These are phyloP conservation scores for Phaedon cochleariae DNA, from an alignment of 2,888 invertebrate species.

Conservation along the genomic window DNA sequence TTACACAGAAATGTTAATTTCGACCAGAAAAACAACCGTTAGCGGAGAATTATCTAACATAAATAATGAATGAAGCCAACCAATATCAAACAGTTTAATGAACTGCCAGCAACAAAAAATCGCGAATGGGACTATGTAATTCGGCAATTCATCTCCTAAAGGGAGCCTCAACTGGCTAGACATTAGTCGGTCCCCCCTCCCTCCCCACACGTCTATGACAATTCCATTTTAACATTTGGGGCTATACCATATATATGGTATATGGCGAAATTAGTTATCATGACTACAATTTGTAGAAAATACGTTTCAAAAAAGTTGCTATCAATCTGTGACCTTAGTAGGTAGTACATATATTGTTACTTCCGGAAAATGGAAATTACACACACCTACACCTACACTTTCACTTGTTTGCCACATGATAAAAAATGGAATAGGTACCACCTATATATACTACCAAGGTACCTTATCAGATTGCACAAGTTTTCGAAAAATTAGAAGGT, in stretches of 20 bases:
- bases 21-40: constrained; percentile 26
- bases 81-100: constrained; percentile 53
- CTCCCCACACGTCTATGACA: constrained; percentile 54
- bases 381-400: too few relatives aligned
- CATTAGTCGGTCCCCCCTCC: constrained; percentile 45
- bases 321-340: too few relatives aligned
- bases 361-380: too few relatives aligned
- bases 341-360: too few relatives aligned
- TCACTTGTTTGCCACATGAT: too few relatives aligned
- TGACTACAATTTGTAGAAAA: too few relatives aligned
- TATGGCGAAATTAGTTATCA: too few relatives aligned
- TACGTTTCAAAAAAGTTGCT: too few relatives aligned
- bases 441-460: too few relatives aligned
- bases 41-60: constrained; percentile 38
- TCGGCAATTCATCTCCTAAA: constrained; percentile 54
- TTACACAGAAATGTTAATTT: constrained; percentile 27
- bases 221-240: constrained; percentile 52
- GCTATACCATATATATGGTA: constrained; percentile 54
- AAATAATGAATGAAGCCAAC: constrained; percentile 42
- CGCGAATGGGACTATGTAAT: constrained; percentile 56
- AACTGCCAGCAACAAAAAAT: constrained; percentile 53
- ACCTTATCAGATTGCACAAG: too few relatives aligned
- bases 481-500: neutral
- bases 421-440: too few relatives aligned
- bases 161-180: constrained; percentile 54